phyloP scores from a whole-genome alignment of 2,797 vertebrate genomes.

The Luscinia megarhynchos region DNA sequence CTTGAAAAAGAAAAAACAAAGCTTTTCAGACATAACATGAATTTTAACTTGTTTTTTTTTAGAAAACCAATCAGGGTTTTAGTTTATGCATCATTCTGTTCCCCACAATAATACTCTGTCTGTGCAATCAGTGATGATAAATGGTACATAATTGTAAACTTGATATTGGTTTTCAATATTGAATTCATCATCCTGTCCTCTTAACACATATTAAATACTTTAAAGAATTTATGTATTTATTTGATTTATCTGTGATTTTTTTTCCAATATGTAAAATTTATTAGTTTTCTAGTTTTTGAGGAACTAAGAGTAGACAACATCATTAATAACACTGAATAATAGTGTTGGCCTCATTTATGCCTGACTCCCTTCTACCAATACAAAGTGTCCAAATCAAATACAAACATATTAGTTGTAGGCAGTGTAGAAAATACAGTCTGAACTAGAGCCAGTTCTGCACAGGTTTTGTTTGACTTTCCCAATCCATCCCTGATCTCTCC shows the following conservation, averaged over 20 bases:
- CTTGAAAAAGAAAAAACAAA: slow-evolving; percentile 71
- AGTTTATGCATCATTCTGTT: slow-evolving; percentile 74
- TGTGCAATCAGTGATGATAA: slow-evolving; percentile 78
- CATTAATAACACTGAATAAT: slow-evolving; percentile 82
- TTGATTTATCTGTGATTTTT: slow-evolving; percentile 78
- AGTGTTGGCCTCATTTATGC: slow-evolving; percentile 68
- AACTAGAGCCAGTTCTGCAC: background rate
- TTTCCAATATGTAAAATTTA: slow-evolving; percentile 81
- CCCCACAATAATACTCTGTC: slow-evolving; percentile 72
- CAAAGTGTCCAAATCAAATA: slow-evolving; percentile 72
- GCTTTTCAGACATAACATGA: slow-evolving; percentile 64
- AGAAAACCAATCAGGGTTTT: slow-evolving; percentile 71
- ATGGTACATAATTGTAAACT: slow-evolving; percentile 82
- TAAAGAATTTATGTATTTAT: slow-evolving; percentile 83
- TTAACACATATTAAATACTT: slow-evolving; percentile 86
- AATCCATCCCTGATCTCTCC: background rate
- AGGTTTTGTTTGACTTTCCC: background rate
- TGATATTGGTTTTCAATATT: slow-evolving; percentile 85
- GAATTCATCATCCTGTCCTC: slow-evolving; percentile 85
- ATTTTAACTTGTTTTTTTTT: slow-evolving; percentile 67
- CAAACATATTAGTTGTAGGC: slow-evolving; percentile 56
- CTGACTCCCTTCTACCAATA: slow-evolving; percentile 70
- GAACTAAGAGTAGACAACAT: slow-evolving; percentile 75
- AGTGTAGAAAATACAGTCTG: background rate
- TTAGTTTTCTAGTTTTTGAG: slow-evolving; percentile 80